These are phyloP conservation scores for Hucho hucho DNA, from an alignment of 2,113 vertebrate species.

Conservation along the genomic window DNA sequence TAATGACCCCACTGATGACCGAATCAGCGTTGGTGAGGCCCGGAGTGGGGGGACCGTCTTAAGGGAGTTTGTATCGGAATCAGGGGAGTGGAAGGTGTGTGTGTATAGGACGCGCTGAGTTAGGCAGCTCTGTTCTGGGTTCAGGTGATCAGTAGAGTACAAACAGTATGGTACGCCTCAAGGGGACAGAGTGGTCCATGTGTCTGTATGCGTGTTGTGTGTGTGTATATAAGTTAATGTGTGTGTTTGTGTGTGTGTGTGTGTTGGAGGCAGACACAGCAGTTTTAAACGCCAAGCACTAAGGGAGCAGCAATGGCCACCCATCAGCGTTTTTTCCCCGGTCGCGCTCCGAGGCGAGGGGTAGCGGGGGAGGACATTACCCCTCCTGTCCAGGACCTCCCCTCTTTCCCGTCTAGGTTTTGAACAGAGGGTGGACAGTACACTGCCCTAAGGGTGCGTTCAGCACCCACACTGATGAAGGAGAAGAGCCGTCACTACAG, in stretches of 20 bases:
- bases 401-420: neutral
- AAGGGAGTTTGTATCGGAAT: conserved; percentile 25
- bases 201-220: conserved; percentile 17
- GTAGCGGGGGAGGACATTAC: neutral
- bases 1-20: conserved; percentile 71
- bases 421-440: neutral
- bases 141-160: conserved; percentile 39
- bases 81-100: conserved; percentile 29
- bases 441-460: conserved; percentile 20
- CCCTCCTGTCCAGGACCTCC: conserved; percentile 12
- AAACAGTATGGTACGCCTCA: no score
- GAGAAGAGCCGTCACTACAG: conserved; percentile 49
- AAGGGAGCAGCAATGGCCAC: conserved; percentile 55
- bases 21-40: conserved; percentile 39
- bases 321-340: conserved; percentile 72
- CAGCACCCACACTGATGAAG: conserved; percentile 39
- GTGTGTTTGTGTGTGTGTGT: conserved; percentile 31
- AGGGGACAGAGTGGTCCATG: neutral
- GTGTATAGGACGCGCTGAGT: conserved; percentile 35
- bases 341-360: conserved; percentile 21
- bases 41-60: conserved; percentile 36
- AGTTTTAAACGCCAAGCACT: conserved; percentile 67
- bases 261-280: conserved; percentile 63
- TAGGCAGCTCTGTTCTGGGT: conserved; percentile 31
- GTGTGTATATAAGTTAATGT: conserved; percentile 11